A percentile compares a stretch with the other conserved stretches of the same genome.
Conservation (phyloP, 2,113 vertebrate species). For the Pygoscelis adeliae region DNA sequence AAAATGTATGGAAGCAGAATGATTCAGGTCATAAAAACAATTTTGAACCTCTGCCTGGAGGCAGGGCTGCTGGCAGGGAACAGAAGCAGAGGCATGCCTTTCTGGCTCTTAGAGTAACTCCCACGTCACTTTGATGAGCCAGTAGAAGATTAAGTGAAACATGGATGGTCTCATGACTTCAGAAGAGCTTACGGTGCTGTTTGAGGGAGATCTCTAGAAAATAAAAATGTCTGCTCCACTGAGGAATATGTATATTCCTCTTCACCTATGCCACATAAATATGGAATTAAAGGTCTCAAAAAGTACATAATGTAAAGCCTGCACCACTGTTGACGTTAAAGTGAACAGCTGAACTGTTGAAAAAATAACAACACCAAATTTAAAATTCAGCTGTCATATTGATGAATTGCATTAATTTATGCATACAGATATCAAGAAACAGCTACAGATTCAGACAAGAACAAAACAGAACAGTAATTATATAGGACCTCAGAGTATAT, state of each 20-base stretch:
- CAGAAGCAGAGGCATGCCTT: neutral
- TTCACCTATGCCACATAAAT: neutral
- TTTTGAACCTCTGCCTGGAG: neutral
- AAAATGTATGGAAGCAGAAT: neutral
- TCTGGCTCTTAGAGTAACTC: neutral
- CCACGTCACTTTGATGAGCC: neutral
- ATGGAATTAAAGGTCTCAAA: neutral
- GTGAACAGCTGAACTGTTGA: neutral
- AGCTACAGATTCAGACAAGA: neutral
- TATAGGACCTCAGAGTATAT: neutral
- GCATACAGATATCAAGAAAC: neutral
- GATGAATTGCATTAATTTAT: conserved; percentile 37
- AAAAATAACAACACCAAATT: neutral
- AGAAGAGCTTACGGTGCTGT: neutral
- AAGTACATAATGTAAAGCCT: neutral
- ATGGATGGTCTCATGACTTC: neutral
- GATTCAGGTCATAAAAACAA: neutral
- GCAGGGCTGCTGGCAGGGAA: neutral
- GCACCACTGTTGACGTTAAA: neutral
- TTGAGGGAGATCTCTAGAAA: neutral
- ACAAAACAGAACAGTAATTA: neutral
- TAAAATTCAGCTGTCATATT: conserved; percentile 31
- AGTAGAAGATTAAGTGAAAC: neutral
- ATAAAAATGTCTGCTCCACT: neutral
- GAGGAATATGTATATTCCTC: neutral